Conservation (phyloP, 2,113 vertebrate genomes). For the Suncus etruscus region DNA sequence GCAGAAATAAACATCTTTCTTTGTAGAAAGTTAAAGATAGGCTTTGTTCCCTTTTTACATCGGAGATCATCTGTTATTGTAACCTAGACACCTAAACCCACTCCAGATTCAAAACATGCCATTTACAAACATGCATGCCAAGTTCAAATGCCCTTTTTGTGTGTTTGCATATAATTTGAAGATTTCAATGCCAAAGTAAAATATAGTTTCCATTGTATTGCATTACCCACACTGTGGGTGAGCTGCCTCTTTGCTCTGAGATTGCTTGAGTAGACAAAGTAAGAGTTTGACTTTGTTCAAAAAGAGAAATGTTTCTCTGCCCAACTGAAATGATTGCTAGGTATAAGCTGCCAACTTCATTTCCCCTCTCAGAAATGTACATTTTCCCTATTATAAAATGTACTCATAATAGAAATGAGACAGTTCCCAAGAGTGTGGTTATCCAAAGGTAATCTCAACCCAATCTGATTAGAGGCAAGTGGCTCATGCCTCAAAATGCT, state of each 20-base stretch:
- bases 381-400: conserved; percentile 82
- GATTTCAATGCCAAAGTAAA: conserved; percentile 66
- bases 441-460: conserved; percentile 86
- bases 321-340: conserved; percentile 80
- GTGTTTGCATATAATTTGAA: conserved; percentile 76
- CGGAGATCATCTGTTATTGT: conserved; percentile 67
- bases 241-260: conserved; percentile 71
- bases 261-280: conserved; percentile 45
- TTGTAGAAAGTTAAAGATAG: conserved; percentile 67
- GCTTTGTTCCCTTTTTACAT: conserved; percentile 75
- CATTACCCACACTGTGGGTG: neutral
- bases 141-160: conserved; percentile 68
- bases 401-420: conserved; percentile 85
- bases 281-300: conserved; percentile 69
- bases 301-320: conserved; percentile 72
- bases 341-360: conserved; percentile 81
- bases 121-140: conserved; percentile 72
- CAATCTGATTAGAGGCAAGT: conserved; percentile 85
- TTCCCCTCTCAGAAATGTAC: conserved; percentile 81
- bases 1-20: conserved; percentile 69
- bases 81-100: conserved; percentile 77
- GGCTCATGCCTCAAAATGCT: conserved; percentile 84
- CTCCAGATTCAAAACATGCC: conserved; percentile 67
- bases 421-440: conserved; percentile 83
- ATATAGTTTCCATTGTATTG: conserved; percentile 65